Evolutionary conservation across 2,888 invertebrate species (phyloP), one percentile per base, ranked within the genome.

Genomic region (Sesia bembeciformis): DNA sequence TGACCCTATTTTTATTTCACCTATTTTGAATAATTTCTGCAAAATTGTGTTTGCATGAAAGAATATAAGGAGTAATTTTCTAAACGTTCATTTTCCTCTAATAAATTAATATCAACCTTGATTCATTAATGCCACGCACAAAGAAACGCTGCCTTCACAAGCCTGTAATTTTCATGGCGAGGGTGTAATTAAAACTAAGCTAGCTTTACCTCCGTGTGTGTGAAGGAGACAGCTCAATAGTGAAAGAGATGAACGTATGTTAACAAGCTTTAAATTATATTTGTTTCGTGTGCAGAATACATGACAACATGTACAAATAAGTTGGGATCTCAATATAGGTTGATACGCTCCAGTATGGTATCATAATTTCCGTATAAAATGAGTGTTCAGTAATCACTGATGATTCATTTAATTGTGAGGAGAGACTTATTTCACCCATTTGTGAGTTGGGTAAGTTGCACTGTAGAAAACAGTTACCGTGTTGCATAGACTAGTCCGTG

Each of bases 111-210:
- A 46, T 8, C 46, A 46, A 46, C n/a, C 8, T 46, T 46, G 46
- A 46, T 46, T 46, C 46, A 46, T 46, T 46, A 46, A 46, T 46
- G 46, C 46, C 46, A 54, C 60, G 62, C 56, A 61, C 62, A 62
- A 58, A 59, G 54, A 57, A 57, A 59, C 60, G 59, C 59, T 60
- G 62, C 61, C 61, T 65, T 60, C 63, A 64, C 65, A 65, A 60
- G 62, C 62, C 58, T 56, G 70, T 71, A 76, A 77, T 78, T 73
- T 72, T 71, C 76, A 72, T 68, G 70, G 70, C 67, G 66, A 65
- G 60, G 63, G 61, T 70, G 76, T 81, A 83, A 84, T 84, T 84
- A 84, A 81, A 82, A 77, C 78, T 72, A 76, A 79, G 75, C 73
- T 70, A 63, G 68, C 67, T 72, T 64, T 76, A 71, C 65, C 66